Evolutionary conservation across 2,113 vertebrate genomes (phyloP).

Genomic region (Clarias batrachus): DNA sequence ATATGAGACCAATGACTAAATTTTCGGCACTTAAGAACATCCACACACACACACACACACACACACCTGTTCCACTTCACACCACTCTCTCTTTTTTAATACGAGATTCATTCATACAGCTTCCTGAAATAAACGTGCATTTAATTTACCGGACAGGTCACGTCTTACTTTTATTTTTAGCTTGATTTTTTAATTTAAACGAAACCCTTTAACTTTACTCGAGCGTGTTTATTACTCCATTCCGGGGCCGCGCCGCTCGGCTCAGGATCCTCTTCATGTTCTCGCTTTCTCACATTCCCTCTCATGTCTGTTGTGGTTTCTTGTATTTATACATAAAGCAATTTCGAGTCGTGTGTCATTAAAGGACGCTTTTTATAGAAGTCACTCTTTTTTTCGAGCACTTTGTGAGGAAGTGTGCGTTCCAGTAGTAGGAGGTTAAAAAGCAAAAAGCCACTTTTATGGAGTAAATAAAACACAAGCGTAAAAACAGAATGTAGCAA

Average conservation of each 20-base stretch:
- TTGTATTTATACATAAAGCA: constrained; percentile 46
- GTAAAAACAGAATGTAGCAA: background rate
- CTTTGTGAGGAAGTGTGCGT: constrained; percentile 5
- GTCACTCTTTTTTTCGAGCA: constrained; percentile 13
- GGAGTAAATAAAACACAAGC: background rate
- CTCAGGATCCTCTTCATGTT: background rate
- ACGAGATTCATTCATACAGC: background rate
- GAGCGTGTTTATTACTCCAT: background rate
- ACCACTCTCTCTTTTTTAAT: background rate
- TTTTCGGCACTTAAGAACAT: no score
- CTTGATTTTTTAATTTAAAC: background rate
- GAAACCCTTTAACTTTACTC: background rate
- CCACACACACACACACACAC: no score
- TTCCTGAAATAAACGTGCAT: background rate
- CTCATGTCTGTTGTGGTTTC: constrained; percentile 27
- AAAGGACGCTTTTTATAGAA: constrained; percentile 20
- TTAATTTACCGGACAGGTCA: background rate
- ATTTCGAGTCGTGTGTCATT: constrained; percentile 29
- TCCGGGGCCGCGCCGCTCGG: background rate
- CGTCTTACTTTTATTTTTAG: background rate
- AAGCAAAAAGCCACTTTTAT: background rate
- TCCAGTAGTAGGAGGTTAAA: background rate
- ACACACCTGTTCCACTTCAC: no score
- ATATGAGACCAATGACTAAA: no score
- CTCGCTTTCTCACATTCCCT: constrained; percentile 14